Evolutionary conservation across 92 coral and sea anemone genomes (phyloP), one percentile per base, ranked within the genome.

Genomic region (Blastomussa wellsi): DNA sequence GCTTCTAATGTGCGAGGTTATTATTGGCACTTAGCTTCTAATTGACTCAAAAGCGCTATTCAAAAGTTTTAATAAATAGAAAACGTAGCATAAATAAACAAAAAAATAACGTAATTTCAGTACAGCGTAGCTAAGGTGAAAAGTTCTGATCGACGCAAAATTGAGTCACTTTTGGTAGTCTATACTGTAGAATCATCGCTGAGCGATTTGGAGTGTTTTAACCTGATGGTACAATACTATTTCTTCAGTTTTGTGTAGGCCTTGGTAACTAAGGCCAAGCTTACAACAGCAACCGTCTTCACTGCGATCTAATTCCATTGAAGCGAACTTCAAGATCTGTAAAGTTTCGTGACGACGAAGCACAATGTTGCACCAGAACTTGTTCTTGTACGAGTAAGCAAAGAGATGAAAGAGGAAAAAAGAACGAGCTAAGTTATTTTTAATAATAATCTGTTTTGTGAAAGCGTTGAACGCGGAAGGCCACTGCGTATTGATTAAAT

Each of bases 31-130:
- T 57, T 79, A 39, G 55, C 71, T 37, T 20, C 44, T 79, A 79
- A 79, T 79, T 55, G 82, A 79, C 37, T 79, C 35, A 31, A 60
- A 79, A 59, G 31, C 37, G 71, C 52, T 37, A 36, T 37, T 57
- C 36, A 59, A 77, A 14, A 39, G 12, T 7, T 47, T 20, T 41
- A 29, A 38, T 57, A 78, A 59, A 78, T 47, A 29, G 20, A 31
- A n/a, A 6, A 53, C 79, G 31, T 29, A 6, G 26, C 39, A 14
- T 31, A 22, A 51, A 66, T 52, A 76, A 76, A 76, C 66, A 76
- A 33, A 51, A 76, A 24, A 76, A n/a, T 12, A 15, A 14, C 16
- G 36, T 76, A n/a, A n/a, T 49, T 76, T 51, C 4, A 3, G 10
- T 11, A 24, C 14, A 19, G 28, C 8, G 80, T 76, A 65, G 42